These are phyloP conservation scores for Panagrolaimus sp. DNA, from an alignment of 1,140 invertebrate species.

Conservation along the genomic window DNA sequence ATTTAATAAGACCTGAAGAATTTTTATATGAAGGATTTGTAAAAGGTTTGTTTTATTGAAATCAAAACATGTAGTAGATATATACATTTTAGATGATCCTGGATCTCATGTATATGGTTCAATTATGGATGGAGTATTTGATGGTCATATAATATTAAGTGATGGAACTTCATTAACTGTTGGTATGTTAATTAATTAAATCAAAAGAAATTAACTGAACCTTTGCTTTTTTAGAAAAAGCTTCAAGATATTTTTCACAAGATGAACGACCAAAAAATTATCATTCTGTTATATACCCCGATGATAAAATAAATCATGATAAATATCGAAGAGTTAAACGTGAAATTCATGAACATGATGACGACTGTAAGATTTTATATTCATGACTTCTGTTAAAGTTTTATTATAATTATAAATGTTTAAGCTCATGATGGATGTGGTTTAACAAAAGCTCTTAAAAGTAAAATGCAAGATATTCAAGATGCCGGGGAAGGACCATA, in stretches of 20 bases:
- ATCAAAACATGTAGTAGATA: neutral
- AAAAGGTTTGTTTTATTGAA: constrained; percentile 26
- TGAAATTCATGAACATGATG: constrained; percentile 19
- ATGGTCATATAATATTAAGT: constrained; percentile 81
- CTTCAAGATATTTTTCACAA: constrained; percentile 66
- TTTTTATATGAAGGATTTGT: constrained; percentile 56
- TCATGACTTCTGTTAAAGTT: constrained; percentile 66
- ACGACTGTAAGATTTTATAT: constrained; percentile 24
- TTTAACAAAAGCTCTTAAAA: constrained; percentile 63
- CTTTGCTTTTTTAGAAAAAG: no score
- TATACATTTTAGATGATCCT: constrained; percentile 73
- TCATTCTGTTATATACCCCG: constrained; percentile 92
- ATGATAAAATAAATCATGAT: constrained; percentile 80
- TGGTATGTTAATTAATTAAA: no score
- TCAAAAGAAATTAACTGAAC: no score
- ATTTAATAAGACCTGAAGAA: constrained; percentile 64
- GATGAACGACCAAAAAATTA: constrained; percentile 63
- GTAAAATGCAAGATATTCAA: neutral
- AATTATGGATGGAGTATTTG: constrained; percentile 84
- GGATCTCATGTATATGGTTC: constrained; percentile 82
- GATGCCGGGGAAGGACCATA: neutral
- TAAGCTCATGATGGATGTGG: constrained; percentile 71
- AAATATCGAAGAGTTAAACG: constrained; percentile 70
- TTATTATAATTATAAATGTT: constrained; percentile 70
- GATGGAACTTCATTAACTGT: constrained; percentile 76